Conservation (phyloP, 2,888 invertebrate species). For the Chydorus sphaericus region DNA sequence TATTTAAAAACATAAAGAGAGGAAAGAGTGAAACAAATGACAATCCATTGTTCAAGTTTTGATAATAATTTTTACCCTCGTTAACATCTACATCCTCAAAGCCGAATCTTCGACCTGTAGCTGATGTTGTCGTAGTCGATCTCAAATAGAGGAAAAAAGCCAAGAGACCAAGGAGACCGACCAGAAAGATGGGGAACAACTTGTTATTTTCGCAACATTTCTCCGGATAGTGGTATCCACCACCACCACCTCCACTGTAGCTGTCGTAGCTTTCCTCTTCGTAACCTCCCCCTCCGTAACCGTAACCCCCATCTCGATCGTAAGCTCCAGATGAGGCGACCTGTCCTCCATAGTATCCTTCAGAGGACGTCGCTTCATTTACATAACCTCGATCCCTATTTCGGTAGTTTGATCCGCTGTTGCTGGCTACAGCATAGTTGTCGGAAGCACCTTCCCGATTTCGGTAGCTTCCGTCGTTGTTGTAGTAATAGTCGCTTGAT, state of each 20-base stretch:
- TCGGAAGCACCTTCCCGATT: neutral
- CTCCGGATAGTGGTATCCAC: constrained; percentile 6
- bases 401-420: too few species aligned
- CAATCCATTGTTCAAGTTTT: neutral
- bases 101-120: neutral
- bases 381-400: constrained; percentile 4
- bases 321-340: neutral
- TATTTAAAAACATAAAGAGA: too few species aligned
- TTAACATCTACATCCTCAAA: constrained; percentile 6
- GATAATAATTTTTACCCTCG: neutral
- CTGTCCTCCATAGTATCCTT: neutral
- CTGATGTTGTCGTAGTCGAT: constrained; percentile 13
- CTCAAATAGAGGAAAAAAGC: constrained; percentile 14
- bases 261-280: constrained; percentile 17
- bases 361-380: neutral
- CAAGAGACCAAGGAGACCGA: constrained; percentile 13
- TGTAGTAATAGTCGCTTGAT: neutral
- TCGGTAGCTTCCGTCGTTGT: neutral
- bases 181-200: constrained; percentile 8
- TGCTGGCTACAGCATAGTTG: neutral
- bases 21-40: too few species aligned
- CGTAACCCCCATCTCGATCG: constrained; percentile 15
- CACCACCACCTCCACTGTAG: constrained; percentile 16
- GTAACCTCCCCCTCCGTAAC: constrained; percentile 13
- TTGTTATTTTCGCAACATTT: constrained; percentile 4